Conservation (phyloP, 92 coral and sea anemone genomes). For the Palythoa heliodiscus region DNA sequence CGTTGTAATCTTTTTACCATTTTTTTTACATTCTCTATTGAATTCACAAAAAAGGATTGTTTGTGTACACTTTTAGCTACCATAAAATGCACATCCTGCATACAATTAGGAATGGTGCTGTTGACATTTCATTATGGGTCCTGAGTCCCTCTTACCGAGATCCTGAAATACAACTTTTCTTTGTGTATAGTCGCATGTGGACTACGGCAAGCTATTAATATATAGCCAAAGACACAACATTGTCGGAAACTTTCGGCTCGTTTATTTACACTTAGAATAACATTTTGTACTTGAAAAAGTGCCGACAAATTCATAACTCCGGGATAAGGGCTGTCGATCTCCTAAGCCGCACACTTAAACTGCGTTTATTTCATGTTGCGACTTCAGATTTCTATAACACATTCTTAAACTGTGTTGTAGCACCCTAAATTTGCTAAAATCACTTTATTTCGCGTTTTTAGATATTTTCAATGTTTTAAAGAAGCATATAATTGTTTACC, state of each 20-base stretch:
- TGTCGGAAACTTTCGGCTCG: conserved; percentile 4
- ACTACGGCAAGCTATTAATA: background rate
- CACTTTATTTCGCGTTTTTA: background rate
- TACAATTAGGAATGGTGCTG: background rate
- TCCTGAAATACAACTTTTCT: background rate
- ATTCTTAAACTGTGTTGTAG: background rate
- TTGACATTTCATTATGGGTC: too few species aligned
- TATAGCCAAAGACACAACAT: background rate
- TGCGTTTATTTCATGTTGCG: too few species aligned
- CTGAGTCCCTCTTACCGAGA: background rate
- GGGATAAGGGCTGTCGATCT: background rate
- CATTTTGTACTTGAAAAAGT: conserved; percentile 32
- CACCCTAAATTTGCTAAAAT: background rate
- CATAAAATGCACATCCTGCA: background rate
- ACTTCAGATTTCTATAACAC: background rate
- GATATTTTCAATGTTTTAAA: background rate
- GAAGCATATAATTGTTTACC: conserved; percentile 9
- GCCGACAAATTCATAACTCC: conserved; percentile 23
- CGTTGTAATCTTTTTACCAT: background rate
- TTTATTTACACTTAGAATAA: conserved; percentile 27
- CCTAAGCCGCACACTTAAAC: background rate
- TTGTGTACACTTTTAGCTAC: background rate
- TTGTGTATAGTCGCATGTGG: background rate
- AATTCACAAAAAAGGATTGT: background rate
- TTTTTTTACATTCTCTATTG: background rate